Percentiles rank a stretch among this genome's conserved stretches.
phyloP scores from a whole-genome alignment of 2,113 vertebrate species.

The Hippocampus comes region DNA sequence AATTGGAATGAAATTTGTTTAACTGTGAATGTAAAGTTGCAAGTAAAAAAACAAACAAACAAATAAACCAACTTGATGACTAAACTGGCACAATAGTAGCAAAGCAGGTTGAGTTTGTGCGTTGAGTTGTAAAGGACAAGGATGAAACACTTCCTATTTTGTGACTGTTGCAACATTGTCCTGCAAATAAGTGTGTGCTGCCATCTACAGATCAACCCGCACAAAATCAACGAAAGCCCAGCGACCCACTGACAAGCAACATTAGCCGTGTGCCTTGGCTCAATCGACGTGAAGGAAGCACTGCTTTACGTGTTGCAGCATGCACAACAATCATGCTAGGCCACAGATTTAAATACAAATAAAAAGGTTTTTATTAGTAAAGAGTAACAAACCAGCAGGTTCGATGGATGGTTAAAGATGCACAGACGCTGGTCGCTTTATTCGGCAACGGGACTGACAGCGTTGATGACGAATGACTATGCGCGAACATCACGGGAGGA shows the following conservation, averaged over 20 bases:
- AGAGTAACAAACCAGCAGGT: constrained; percentile 55
- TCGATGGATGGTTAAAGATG: constrained; percentile 12
- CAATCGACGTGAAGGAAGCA: neutral
- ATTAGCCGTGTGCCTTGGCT: neutral
- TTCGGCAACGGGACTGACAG: neutral
- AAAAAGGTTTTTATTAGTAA: constrained; percentile 71
- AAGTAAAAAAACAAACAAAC: neutral
- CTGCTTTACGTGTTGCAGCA: neutral
- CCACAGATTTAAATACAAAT: constrained; percentile 29
- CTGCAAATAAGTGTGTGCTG: constrained; percentile 6
- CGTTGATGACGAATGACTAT: neutral
- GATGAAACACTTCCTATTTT: neutral
- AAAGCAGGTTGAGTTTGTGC: neutral
- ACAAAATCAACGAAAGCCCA: neutral
- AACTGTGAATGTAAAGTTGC: neutral
- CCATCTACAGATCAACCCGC: constrained; percentile 31
- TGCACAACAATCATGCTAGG: neutral
- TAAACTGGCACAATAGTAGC: neutral
- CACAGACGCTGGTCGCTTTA: neutral
- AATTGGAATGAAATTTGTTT: neutral
- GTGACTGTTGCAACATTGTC: neutral
- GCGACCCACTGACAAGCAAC: neutral
- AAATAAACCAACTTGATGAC: neutral
- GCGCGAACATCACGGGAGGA: neutral
- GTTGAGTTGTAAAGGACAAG: neutral